Percentiles rank a stretch among this genome's conserved stretches.
phyloP scores from a whole-genome alignment of 2,113 vertebrate genomes.

The Mus spicilegus region DNA sequence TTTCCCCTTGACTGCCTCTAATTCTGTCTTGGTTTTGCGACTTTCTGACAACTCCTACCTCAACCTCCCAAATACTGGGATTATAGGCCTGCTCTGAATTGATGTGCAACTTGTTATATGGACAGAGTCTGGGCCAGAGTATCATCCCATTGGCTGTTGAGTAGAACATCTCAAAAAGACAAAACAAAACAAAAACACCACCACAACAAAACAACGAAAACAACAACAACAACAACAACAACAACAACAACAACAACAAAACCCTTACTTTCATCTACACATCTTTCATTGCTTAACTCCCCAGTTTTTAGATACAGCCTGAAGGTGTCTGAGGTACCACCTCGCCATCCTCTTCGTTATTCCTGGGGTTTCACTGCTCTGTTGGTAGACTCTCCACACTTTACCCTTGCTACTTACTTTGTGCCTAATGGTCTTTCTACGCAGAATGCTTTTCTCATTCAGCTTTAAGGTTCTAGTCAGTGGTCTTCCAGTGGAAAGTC shows the following conservation, averaged over 20 bases:
- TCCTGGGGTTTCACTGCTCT: background rate
- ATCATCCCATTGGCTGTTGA: background rate
- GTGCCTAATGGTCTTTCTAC: background rate
- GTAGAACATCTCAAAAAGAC: constrained; percentile 1
- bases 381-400: background rate
- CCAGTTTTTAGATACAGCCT: background rate
- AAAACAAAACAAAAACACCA: background rate
- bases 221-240: background rate
- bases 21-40: background rate
- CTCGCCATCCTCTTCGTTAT: background rate
- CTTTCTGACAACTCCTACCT: background rate
- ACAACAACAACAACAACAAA: background rate
- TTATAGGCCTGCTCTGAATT: background rate
- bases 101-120: background rate
- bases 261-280: background rate
- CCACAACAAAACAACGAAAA: background rate
- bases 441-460: background rate
- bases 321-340: background rate
- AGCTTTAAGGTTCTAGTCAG: background rate
- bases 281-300: background rate
- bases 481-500: background rate
- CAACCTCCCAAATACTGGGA: background rate
- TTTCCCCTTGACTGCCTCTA: background rate
- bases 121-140: background rate
- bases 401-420: background rate